Evolutionary conservation across 2,888 invertebrate genomes (phyloP), one percentile per base, ranked within the genome.

Genomic region (Monoplex corrugatus): DNA sequence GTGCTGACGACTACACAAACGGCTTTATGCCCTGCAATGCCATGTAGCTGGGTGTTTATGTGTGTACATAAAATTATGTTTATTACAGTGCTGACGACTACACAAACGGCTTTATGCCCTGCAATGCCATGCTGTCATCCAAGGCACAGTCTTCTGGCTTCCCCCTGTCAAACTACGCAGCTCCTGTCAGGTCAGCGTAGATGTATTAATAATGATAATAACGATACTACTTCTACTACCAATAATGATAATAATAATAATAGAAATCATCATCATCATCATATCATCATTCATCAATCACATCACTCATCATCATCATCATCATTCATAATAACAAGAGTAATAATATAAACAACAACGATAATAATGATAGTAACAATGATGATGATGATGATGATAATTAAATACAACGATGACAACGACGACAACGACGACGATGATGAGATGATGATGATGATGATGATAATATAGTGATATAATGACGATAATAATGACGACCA

Each of bases 71-170:
- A 43, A n/a, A 43, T 40, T 44, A 44, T 82, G 82, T 43, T 35
- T 23, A 19, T 38, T 93, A 63, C 93, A 97, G 97, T 93, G 97
- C 97, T 44, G 97, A 97, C 93, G 97, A 97, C 94, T 97, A 96
- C 93, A 96, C 96, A 0, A 95, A 96, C 0, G 97, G 96, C 3
- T 97, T 96, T 94, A 96, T 97, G 96, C 95, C 96, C 38, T 96
- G 96, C 68, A 95, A 97, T 86, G 97, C 97, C 2, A 97, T 97
- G 96, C 96, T 97, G 6, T 94, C 95, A 38, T 93, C 94, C 90
- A 95, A 96, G 97, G 97, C 16, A 96, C 95, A n/a, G 96, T 97
- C 3, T 96, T 96, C 93, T 97, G 97, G 97, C 96, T 97, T 0
- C 97, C 97, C 0, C 97, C 97, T 19, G 97, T 96, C 50, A 96